These are phyloP conservation scores for Eupithecia inturbata DNA, from an alignment of 2,888 invertebrate species.

Conservation along the genomic window DNA sequence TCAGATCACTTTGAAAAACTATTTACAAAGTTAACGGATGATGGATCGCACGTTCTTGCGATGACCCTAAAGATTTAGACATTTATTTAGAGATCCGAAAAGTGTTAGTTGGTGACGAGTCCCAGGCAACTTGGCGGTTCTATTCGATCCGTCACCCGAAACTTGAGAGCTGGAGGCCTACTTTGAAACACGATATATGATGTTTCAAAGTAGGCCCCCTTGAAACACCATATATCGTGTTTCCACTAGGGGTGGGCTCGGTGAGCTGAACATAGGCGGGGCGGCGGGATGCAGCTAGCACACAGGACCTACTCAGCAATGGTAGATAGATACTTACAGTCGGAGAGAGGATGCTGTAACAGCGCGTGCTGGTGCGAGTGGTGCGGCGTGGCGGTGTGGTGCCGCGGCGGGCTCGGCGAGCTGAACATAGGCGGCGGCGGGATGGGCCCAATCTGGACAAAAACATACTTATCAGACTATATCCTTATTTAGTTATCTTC, in stretches of 20 bases:
- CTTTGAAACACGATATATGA: too few relatives aligned
- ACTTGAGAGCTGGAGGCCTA: too few relatives aligned
- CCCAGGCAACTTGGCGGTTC: background rate
- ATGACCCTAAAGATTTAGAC: background rate
- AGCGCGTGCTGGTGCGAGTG: slow-evolving; percentile 66
- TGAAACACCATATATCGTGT: too few relatives aligned
- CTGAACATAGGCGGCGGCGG: slow-evolving; percentile 98
- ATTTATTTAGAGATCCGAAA: background rate
- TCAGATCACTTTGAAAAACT: too few relatives aligned
- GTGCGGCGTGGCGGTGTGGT: slow-evolving; percentile 72
- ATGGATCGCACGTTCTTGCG: background rate
- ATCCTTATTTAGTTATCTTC: background rate
- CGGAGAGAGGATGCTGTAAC: slow-evolving; percentile 67
- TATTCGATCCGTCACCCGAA: background rate
- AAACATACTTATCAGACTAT: background rate
- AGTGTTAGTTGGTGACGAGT: background rate
- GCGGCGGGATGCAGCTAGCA: background rate
- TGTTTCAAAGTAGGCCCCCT: background rate
- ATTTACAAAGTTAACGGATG: background rate
- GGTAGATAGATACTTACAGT: slow-evolving; percentile 66
- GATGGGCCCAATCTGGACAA: slow-evolving; percentile 90
- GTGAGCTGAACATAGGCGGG: background rate
- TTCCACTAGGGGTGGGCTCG: background rate
- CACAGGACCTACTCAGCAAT: background rate
- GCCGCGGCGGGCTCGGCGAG: slow-evolving; percentile 90